phyloP scores from a whole-genome alignment of 2,888 invertebrate species.

The Pseudeuparius sepicola region DNA sequence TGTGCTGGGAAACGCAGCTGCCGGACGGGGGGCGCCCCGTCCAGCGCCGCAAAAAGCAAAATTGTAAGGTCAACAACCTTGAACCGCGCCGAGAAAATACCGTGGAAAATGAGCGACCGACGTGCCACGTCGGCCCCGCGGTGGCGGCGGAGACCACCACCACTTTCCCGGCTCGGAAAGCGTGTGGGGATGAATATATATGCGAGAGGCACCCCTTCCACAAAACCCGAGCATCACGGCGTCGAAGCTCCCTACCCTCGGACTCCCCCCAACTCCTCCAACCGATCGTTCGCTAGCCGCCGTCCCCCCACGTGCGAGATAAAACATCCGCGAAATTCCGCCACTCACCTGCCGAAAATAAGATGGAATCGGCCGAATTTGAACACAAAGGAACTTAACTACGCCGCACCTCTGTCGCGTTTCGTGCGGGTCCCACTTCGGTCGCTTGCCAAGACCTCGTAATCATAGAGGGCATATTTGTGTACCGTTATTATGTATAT shows the following conservation, averaged over 20 bases:
- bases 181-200: slow-evolving; percentile 42
- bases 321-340: too few species aligned
- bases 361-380: too few species aligned
- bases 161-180: slow-evolving; percentile 32
- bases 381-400: too few species aligned
- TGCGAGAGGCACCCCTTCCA: slow-evolving; percentile 41
- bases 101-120: too few species aligned
- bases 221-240: slow-evolving; percentile 40
- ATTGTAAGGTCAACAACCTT: slow-evolving; percentile 37
- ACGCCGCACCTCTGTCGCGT: too few species aligned
- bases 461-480: slow-evolving; percentile 33
- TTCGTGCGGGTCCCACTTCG: not conserved
- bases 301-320: not conserved
- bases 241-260: slow-evolving; percentile 42
- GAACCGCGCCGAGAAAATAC: too few species aligned
- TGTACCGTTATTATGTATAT: slow-evolving; percentile 17
- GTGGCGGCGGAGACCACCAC: slow-evolving; percentile 37
- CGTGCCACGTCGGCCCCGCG: too few species aligned
- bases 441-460: slow-evolving; percentile 26
- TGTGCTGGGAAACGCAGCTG: too few species aligned
- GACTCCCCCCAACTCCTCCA: slow-evolving; percentile 28
- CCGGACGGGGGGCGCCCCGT: too few species aligned
- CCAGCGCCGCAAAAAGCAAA: too few species aligned
- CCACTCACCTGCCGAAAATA: too few species aligned
- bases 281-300: not conserved